Evolutionary conservation across 2,797 vertebrate genomes (phyloP), one percentile per base, ranked within the genome.

Genomic region (Sternarchorhynchus goeldii): DNA sequence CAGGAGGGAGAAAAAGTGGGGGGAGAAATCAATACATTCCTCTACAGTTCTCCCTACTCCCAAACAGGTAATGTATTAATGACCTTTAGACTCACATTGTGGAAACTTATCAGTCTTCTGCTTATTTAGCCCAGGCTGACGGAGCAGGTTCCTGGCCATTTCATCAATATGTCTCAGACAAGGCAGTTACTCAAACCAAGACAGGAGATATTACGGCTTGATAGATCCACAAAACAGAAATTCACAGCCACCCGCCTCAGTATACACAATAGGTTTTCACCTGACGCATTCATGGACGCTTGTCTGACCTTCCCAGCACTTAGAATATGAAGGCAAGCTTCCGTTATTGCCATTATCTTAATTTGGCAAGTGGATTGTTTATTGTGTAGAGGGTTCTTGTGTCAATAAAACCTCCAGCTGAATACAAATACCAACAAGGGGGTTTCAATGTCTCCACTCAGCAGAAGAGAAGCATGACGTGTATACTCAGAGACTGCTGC

Each of bases 81-180:
- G 92, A 93, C 93, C 92, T 94, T 92, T 92, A 89, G 90, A 88
- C 92, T 92, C 88, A 89, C 90, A 90, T 88, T 90, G 93, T 91
- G 90, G 91, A 92, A 92, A 91, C 88, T 86, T 91, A 93, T 93
- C 91, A 89, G 92, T 92, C 91, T 92, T 89, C 85, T 65, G 90
- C 90, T 92, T 90, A 92, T 92, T 91, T 89, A 89, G 90, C 82
- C 88, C 63, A 1, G 89, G 91, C 91, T 92, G 92, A 92, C 91
- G 69, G 89, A 86, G 92, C 91, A 92, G 85, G 88, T 91, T 91
- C 88, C 85, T 3, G 79, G 85, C 89, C 89, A 88, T 90, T 91
- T 89, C 91, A 93, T 93, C 93, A 92, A 93, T 92, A 93, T 82
- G 79, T 83, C 87, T 87, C 83, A 78, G 89, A 91, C 91, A 90